Conservation (phyloP, 2,888 invertebrate genomes). For the Melanostoma scalare region DNA sequence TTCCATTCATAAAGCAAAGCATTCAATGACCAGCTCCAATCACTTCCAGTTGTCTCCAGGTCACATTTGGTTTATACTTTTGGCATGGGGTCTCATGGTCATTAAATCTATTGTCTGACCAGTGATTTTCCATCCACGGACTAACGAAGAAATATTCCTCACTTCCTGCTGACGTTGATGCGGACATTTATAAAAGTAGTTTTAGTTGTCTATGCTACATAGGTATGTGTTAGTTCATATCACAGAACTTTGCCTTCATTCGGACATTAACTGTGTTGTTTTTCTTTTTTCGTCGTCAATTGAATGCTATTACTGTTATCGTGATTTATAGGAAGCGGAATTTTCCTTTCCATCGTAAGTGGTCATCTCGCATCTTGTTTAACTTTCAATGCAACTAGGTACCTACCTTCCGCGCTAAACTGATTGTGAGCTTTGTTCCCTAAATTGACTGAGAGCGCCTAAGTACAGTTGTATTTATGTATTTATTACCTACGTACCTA, state of each 20-base stretch:
- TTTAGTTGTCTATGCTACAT: slow-evolving; percentile 8
- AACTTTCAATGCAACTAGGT: too few relatives aligned
- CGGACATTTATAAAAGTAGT: neutral
- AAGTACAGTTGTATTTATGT: too few relatives aligned
- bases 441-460: too few relatives aligned
- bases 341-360: neutral
- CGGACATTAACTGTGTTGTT: slow-evolving; percentile 5
- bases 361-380: too few relatives aligned
- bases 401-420: too few relatives aligned
- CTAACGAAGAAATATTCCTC: slow-evolving; percentile 3
- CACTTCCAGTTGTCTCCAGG: too few relatives aligned
- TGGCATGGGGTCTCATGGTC: too few relatives aligned
- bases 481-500: too few relatives aligned
- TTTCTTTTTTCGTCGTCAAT: neutral
- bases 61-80: too few relatives aligned
- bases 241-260: neutral
- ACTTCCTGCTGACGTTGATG: neutral
- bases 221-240: slow-evolving; percentile 10
- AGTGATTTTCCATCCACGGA: slow-evolving; percentile 33
- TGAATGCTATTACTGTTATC: slow-evolving; percentile 14
- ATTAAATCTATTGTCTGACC: neutral
- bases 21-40: too few relatives aligned
- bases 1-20: too few relatives aligned
- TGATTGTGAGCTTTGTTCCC: too few relatives aligned
- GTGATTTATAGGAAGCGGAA: slow-evolving; percentile 23